phyloP scores from a whole-genome alignment of 2,113 vertebrate species.

The Phoenicopterus ruber region DNA sequence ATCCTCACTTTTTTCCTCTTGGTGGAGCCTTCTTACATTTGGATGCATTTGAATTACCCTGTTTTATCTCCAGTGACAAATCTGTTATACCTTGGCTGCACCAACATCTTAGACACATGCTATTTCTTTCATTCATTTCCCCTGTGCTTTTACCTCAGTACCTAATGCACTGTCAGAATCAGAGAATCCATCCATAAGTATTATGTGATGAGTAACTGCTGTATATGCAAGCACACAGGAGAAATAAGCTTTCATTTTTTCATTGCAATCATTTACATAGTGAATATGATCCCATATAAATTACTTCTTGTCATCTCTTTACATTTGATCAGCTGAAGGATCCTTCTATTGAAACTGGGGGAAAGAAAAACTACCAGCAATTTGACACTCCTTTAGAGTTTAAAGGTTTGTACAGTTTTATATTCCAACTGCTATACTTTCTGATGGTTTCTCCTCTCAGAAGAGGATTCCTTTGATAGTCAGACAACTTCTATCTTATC shows the following conservation, averaged over 20 bases:
- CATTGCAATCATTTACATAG: constrained; percentile 50
- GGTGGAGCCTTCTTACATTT: background rate
- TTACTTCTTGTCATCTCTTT: constrained; percentile 67
- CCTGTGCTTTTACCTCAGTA: constrained; percentile 18
- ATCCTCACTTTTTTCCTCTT: background rate
- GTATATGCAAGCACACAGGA: constrained; percentile 43
- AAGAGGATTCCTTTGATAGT: constrained; percentile 63
- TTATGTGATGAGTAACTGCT: constrained; percentile 52
- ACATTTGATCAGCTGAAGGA: constrained; percentile 65
- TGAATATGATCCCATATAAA: constrained; percentile 62
- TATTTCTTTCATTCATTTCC: constrained; percentile 40
- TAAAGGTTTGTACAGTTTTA: constrained; percentile 64
- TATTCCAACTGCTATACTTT: constrained; percentile 52
- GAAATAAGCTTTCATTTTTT: constrained; percentile 54
- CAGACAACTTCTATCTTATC: constrained; percentile 48
- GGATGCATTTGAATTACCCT: background rate
- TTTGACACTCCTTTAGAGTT: constrained; percentile 51
- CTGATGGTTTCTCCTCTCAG: constrained; percentile 50
- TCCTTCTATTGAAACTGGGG: background rate
- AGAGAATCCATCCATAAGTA: constrained; percentile 40
- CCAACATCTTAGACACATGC: constrained; percentile 1
- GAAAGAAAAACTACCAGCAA: constrained; percentile 27
- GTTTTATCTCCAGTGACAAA: constrained; percentile 57
- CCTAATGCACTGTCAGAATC: constrained; percentile 59
- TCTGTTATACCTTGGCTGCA: constrained; percentile 6